Percentiles rank a stretch among this genome's conserved stretches.
Conservation (phyloP, 2,113 vertebrate species). For the Sigmodon hispidus region DNA sequence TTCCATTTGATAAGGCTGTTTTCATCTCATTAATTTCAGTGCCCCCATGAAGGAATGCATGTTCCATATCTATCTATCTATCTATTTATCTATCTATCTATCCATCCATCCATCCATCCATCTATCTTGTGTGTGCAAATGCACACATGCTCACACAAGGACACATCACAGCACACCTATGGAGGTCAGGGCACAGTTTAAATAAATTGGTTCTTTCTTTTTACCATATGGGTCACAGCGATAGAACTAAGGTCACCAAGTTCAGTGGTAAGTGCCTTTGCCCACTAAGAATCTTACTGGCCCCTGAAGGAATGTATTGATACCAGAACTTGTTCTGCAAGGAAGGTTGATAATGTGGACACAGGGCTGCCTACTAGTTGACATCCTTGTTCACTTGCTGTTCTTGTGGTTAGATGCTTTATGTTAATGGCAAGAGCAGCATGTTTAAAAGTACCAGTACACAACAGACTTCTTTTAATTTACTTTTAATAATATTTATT, state of each 20-base stretch:
- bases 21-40: background rate
- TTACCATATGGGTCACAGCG: background rate
- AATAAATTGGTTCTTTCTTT: background rate
- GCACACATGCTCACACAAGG: background rate
- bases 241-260: background rate
- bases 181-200: background rate
- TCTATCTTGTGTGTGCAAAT: background rate
- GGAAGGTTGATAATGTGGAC: too few relatives aligned
- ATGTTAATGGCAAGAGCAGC: too few relatives aligned
- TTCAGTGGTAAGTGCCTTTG: background rate
- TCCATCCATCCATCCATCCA: background rate
- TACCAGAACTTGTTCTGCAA: accelerated
- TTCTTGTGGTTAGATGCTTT: background rate
- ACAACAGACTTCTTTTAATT: background rate
- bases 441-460: accelerated
- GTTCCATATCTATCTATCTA: background rate
- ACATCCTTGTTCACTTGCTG: accelerated
- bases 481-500: background rate
- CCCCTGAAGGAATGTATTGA: background rate
- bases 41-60: background rate
- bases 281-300: background rate
- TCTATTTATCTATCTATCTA: too few relatives aligned
- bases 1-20: background rate
- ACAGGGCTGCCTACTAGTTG: background rate
- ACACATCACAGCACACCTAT: background rate